phyloP scores from a whole-genome alignment of 1,140 invertebrate species.

The Heliconius eleuchia region DNA sequence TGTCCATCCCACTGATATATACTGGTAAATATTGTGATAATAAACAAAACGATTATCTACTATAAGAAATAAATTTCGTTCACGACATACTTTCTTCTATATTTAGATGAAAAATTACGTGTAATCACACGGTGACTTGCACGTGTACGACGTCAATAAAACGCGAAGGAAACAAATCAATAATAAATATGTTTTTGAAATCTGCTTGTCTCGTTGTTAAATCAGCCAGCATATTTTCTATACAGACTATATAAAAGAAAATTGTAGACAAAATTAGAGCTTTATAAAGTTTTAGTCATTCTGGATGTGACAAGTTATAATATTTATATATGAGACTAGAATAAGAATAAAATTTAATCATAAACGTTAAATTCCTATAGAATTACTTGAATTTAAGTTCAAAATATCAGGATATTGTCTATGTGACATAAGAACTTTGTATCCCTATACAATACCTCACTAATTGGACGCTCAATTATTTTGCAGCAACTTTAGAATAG shows the following conservation, averaged over 20 bases:
- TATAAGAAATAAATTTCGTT: not conserved
- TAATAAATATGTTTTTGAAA: slow-evolving; percentile 5
- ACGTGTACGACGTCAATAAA: slow-evolving; percentile 41
- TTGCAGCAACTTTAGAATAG: not conserved
- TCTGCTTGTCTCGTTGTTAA: not conserved
- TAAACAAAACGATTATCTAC: not conserved
- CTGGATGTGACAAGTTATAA: not conserved
- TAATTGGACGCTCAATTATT: not conserved
- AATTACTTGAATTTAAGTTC: no score
- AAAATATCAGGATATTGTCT: no score
- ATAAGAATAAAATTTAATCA: no score
- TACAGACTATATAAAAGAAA: not conserved
- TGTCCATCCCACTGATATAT: no score
- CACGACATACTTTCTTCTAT: slow-evolving; percentile 26
- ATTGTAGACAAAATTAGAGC: not conserved
- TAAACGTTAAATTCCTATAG: no score
- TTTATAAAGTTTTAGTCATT: not conserved
- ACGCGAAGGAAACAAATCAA: slow-evolving; percentile 8
- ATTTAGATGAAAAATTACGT: slow-evolving; percentile 41
- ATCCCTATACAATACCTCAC: no score
- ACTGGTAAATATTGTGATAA: not conserved
- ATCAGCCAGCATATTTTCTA: not conserved
- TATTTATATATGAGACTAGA: no score
- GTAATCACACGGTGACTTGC: slow-evolving; percentile 44
- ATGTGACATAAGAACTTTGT: no score